Conservation (phyloP, 2,888 invertebrate species). For the Anorthoa munda region DNA sequence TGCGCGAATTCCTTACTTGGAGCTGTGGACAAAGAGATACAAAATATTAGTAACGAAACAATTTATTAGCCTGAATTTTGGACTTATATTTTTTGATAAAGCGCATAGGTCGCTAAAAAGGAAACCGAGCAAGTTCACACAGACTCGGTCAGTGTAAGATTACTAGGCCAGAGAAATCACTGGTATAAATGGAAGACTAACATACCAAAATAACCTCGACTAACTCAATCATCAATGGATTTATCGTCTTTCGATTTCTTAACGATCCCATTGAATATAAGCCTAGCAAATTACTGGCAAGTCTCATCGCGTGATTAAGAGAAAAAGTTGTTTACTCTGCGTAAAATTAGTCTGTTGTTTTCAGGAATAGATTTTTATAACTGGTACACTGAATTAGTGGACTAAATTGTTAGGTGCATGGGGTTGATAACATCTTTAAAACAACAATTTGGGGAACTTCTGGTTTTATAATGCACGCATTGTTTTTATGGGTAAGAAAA, state of each 20-base stretch:
- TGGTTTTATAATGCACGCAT: neutral
- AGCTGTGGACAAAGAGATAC: constrained; percentile 77
- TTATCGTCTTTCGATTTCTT: constrained; percentile 31
- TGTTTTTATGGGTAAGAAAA: neutral
- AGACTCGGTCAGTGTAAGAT: neutral
- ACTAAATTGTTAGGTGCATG: neutral
- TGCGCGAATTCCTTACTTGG: constrained; percentile 91
- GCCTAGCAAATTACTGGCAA: constrained; percentile 13
- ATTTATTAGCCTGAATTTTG: neutral
- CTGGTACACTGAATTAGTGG: constrained; percentile 3
- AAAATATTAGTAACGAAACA: constrained; percentile 6
- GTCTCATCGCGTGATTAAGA: constrained; percentile 7
- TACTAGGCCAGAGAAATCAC: neutral
- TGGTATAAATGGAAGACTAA: neutral
- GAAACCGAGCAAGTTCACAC: too few relatives aligned
- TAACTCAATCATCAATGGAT: constrained; percentile 32
- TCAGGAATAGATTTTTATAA: constrained; percentile 9
- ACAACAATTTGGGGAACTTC: neutral
- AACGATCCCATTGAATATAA: constrained; percentile 13
- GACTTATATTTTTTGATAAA: neutral
- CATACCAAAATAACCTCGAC: constrained; percentile 23
- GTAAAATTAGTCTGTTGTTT: constrained; percentile 25
- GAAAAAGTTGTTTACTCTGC: constrained; percentile 18
- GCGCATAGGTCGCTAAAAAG: neutral
- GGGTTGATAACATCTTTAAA: constrained; percentile 8